These are phyloP conservation scores for Tiphia femorata DNA, from an alignment of 2,888 invertebrate genomes.

Conservation along the genomic window DNA sequence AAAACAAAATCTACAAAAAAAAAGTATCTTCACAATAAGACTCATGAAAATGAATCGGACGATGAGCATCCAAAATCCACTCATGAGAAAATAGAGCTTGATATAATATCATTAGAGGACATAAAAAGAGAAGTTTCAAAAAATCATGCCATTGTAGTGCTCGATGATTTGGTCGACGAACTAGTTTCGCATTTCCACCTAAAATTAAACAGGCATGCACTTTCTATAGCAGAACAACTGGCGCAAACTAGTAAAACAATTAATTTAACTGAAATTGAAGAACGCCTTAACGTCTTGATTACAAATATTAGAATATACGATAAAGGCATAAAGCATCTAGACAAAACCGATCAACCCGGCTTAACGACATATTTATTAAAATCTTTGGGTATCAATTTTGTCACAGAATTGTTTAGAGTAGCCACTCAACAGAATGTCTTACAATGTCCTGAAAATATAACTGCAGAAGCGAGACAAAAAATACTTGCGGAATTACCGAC, in stretches of 20 bases:
- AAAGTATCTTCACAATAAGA: conserved; percentile 73
- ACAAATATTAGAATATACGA: conserved; percentile 84
- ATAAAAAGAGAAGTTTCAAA: conserved; percentile 75
- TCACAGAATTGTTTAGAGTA: conserved; percentile 83
- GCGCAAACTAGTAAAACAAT: conserved; percentile 75
- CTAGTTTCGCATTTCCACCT: conserved; percentile 80
- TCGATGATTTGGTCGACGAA: conserved; percentile 79
- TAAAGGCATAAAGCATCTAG: conserved; percentile 79
- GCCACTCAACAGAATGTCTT: conserved; percentile 76
- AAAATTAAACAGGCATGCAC: conserved; percentile 78
- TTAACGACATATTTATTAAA: conserved; percentile 88
- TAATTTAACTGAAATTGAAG: conserved; percentile 72
- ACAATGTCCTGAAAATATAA: conserved; percentile 74
- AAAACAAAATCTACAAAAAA: conserved; percentile 96
- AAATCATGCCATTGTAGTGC: conserved; percentile 73
- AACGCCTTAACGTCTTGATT: conserved; percentile 82
- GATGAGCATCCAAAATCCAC: conserved; percentile 71
- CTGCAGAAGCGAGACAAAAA: conserved; percentile 76
- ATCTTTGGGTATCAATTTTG: conserved; percentile 85
- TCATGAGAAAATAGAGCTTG: conserved; percentile 71
- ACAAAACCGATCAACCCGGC: conserved; percentile 76
- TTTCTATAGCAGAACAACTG: conserved; percentile 79
- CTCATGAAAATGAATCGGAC: conserved; percentile 77
- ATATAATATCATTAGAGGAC: conserved; percentile 78
- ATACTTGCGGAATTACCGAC: conserved; percentile 77